These are phyloP conservation scores for Pseudochirops corinnae DNA, from an alignment of 2,797 vertebrate species.

Conservation along the genomic window DNA sequence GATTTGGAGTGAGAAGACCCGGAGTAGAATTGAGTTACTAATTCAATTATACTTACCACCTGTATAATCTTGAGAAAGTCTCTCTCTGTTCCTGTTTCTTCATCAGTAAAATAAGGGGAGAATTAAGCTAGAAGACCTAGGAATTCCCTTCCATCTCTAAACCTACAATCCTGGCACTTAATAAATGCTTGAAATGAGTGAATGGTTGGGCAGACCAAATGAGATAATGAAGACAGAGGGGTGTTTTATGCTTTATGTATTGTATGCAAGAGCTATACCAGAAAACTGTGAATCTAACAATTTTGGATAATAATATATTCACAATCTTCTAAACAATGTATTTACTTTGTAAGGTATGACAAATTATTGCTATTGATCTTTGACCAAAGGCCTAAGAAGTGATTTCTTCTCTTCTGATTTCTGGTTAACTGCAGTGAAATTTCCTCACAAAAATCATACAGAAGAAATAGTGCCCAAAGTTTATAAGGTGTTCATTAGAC, in stretches of 20 bases:
- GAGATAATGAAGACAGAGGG: background rate
- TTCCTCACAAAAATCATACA: background rate
- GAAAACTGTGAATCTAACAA: background rate
- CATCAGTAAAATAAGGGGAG: background rate
- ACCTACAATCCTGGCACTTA: background rate
- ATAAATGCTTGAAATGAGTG: background rate
- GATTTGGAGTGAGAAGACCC: background rate
- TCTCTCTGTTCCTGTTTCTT: background rate
- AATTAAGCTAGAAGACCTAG: background rate
- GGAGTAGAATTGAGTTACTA: background rate
- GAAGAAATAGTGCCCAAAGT: slow-evolving; percentile 28
- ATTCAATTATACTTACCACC: background rate
- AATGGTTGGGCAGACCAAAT: background rate
- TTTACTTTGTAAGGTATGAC: background rate
- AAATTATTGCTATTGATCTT: background rate
- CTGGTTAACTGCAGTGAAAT: background rate
- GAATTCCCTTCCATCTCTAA: background rate
- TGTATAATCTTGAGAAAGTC: background rate
- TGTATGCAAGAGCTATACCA: background rate
- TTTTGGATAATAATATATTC: background rate
- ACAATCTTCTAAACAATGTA: background rate
- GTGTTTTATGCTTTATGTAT: background rate
- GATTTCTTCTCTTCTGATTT: slow-evolving; percentile 10
- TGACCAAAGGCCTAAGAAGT: background rate
- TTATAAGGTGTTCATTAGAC: slow-evolving; percentile 21